Base-by-base conservation (phyloP, 2,797 vertebrate species). In the Ctenochaetus hawaiiensis region DNA sequence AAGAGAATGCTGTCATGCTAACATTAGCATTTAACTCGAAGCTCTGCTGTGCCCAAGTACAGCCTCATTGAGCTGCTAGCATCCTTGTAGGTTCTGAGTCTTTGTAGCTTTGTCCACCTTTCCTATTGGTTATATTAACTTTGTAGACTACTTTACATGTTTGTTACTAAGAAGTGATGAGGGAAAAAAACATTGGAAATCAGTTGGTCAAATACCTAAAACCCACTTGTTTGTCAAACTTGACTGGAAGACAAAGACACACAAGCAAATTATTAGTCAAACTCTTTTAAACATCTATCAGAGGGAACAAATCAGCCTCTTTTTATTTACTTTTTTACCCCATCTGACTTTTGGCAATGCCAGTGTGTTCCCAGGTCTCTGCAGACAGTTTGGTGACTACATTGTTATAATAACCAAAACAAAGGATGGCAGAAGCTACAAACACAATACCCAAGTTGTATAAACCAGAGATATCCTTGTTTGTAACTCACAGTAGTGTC, bases 361-460 rank as follows among this genome's bases (percentile, higher is more conserved):
- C 62, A 67, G 37, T 5, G 8, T 59, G 56, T 76, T 82, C 18
- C 58, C 51, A 78, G 26, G 75, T 58, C 20, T 47, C 48, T 67
- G 63, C 39, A 34, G 26, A 58, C 57, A 34, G 43, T 63, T 72
- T 66, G 43, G 22, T 8, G 22, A 47, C 72, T 67, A 14, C 16
- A 34, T 1, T 67, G 53, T 80, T 74, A 39, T 64, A 8, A 39
- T 59, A 64, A 64, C 30, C 44, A 68, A 61, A 34, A 49, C 6
- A 64, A 67, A 53, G 34, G 34, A 72, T 18, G 41, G 48, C 22
- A 12, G 49, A 53, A 47, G 43, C 34, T 47, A 23, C 47, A 75
- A 70, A 68, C 51, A 54, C 8, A 1, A 70, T 13, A 49, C 16
- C 52, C 41, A 53, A 16, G 14, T 26, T 70, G 51, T 65, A 6